Evolutionary conservation across 2,888 invertebrate species (phyloP).

Genomic region (Meghimatium bilineatum): DNA sequence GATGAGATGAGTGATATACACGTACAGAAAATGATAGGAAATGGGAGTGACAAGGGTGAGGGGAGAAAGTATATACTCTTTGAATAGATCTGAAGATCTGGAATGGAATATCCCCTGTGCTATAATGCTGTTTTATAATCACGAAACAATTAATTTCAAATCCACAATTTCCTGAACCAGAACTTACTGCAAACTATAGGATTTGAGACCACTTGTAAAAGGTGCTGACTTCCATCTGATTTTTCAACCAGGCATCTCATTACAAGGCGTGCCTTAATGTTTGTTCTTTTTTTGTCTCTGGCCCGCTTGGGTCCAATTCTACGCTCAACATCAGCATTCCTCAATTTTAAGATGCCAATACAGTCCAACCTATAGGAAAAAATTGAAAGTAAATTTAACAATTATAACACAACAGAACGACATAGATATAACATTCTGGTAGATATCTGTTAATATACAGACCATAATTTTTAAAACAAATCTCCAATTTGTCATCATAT

Average conservation of each 20-base stretch:
- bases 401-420: background rate
- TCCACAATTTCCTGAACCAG: background rate
- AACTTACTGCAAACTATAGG: slow-evolving; percentile 77
- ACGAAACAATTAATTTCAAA: background rate
- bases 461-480: too few species aligned
- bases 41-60: too few species aligned
- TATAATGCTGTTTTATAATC: too few species aligned
- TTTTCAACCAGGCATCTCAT: slow-evolving; percentile 90
- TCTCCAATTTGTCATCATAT: too few species aligned
- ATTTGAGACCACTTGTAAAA: slow-evolving; percentile 78
- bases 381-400: background rate
- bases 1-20: too few species aligned
- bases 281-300: slow-evolving; percentile 87
- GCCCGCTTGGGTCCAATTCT: slow-evolving; percentile 78
- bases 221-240: slow-evolving; percentile 87
- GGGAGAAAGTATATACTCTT: too few species aligned
- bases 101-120: too few species aligned
- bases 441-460: too few species aligned
- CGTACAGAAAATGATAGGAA: too few species aligned
- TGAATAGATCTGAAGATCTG: too few species aligned
- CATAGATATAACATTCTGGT: background rate
- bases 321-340: slow-evolving; percentile 96
- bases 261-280: slow-evolving; percentile 94
- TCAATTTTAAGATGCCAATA: slow-evolving; percentile 91
- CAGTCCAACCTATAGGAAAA: slow-evolving; percentile 86